Percentiles rank a stretch among this genome's conserved stretches.
Evolutionary conservation across 2,888 invertebrate genomes (phyloP).

Genomic region (Drosophila lacicola): DNA sequence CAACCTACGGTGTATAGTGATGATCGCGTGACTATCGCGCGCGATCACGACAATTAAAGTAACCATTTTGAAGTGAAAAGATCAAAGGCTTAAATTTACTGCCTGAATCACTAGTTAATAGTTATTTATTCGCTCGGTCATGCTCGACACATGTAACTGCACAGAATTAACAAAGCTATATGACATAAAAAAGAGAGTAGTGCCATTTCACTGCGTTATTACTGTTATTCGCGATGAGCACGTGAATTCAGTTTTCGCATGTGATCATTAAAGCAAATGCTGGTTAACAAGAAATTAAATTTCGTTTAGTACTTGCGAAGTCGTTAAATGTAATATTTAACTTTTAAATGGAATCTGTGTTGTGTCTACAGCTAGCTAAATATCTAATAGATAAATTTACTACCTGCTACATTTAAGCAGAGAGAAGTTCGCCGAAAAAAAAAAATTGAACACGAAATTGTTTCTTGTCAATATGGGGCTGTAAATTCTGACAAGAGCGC

Average conservation of each 20-base stretch:
- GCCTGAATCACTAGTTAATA: neutral
- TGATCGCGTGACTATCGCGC: conserved; percentile 31
- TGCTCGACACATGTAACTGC: too few species aligned
- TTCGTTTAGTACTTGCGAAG: too few species aligned
- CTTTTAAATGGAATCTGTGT: too few species aligned
- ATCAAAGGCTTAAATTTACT: neutral
- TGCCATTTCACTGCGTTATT: too few species aligned
- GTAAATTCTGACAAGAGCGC: neutral
- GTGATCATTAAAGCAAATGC: too few species aligned
- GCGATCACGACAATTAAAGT: neutral
- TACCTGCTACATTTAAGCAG: neutral
- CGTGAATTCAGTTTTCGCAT: too few species aligned
- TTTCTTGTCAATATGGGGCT: neutral
- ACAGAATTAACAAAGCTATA: neutral
- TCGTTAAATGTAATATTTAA: too few species aligned
- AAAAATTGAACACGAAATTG: neutral
- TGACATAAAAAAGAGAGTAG: neutral
- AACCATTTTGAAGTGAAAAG: too few species aligned
- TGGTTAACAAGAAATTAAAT: too few species aligned
- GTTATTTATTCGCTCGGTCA: too few species aligned
- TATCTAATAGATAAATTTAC: neutral
- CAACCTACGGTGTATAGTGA: conserved; percentile 15
- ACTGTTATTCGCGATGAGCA: too few species aligned
- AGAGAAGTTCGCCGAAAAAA: neutral
- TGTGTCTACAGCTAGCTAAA: neutral